These are phyloP conservation scores for Stegostoma tigrinum DNA, from an alignment of 2,113 vertebrate genomes.

Conservation along the genomic window DNA sequence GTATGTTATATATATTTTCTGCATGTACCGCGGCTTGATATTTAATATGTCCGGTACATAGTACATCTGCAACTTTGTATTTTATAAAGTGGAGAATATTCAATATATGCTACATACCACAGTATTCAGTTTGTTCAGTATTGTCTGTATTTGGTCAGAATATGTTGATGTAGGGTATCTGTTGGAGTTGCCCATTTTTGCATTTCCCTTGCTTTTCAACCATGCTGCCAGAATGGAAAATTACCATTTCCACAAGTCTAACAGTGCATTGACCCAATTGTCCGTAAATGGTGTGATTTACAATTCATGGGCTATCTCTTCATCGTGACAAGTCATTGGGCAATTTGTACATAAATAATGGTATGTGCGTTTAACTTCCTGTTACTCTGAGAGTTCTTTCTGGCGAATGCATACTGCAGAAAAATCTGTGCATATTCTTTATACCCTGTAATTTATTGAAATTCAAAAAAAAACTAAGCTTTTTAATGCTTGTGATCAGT, in stretches of 20 bases:
- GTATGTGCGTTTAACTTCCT: neutral
- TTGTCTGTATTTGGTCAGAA: neutral
- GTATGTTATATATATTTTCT: neutral
- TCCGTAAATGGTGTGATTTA: neutral
- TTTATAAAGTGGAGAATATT: neutral
- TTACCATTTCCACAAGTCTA: neutral
- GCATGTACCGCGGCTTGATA: neutral
- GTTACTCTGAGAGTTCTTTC: neutral
- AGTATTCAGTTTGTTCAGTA: neutral
- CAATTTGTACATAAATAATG: neutral
- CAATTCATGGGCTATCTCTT: slow-evolving; percentile 7
- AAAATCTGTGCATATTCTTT: neutral
- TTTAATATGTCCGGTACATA: neutral
- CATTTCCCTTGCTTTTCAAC: neutral
- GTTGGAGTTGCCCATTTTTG: neutral
- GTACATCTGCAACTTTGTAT: neutral
- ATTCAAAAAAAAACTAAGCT: neutral
- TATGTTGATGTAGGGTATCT: neutral
- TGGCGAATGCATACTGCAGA: neutral
- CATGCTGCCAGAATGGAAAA: neutral
- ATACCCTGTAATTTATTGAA: neutral
- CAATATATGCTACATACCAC: neutral
- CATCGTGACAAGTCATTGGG: neutral
- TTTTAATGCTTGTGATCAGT: neutral
- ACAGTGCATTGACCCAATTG: neutral